Base-by-base conservation (phyloP, 2,888 invertebrate species). In the Leucophenga montana region DNA sequence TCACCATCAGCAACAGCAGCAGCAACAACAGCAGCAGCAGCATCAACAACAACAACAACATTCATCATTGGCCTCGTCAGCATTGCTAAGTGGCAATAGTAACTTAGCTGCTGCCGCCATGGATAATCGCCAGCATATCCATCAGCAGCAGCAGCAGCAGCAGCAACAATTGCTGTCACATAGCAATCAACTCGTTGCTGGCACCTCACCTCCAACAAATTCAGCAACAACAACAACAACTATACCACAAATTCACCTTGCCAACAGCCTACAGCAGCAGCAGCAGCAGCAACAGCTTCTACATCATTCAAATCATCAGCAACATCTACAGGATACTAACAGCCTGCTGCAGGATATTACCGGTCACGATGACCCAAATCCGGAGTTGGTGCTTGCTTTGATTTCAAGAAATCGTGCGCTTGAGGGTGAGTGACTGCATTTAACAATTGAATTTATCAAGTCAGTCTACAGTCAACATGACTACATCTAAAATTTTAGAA, bases 401-500 rank as follows among this genome's bases (percentile, higher is more conserved):
- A 91, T 96, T 73, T 94, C 95, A 50, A 92, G 95, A 86, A 96
- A 96, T 89, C 95, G 96, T 89, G 93, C 94, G 72, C 91, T 96
- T 61, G 96, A 96, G 95, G 96, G 96, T 96, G 91, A 90, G 91
- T 82, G 72, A 4, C 70, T 56, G 56, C 69, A 39, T 65, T 18
- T 64, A 5, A 57, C 16, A 57, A 27, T 57, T 57, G 3, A 4
- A 14, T 46, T 46, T 46, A 27, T 27, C 27, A 27, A 27, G 3
- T 27, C 4, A 3, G 27, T 27, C 27, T 27, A 27, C 27, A 3
- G 27, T 27, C 27, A 3, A 27, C 27, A 4, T 2, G 4, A 27
- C 3, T 27, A 27, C 4, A 3, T 27, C 4, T 27, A 27, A n/a
- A n/a, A n/a, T n/a, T n/a, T n/a, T n/a, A n/a, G n/a, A n/a, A n/a